Evolutionary conservation across 2,888 invertebrate species (phyloP).

Genomic region (Altica lythri): DNA sequence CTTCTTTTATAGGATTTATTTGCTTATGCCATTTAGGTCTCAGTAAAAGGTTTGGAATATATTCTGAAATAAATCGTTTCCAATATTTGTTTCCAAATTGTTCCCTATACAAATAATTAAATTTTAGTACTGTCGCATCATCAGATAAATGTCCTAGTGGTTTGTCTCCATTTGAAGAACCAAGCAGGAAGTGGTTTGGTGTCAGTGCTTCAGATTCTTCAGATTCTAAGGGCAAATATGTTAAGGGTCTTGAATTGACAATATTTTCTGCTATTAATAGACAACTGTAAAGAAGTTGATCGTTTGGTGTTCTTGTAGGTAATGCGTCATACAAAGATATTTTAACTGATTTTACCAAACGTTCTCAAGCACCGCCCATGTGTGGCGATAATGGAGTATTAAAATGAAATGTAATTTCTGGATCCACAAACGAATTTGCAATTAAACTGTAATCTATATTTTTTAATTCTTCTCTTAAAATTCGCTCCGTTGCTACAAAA

Average conservation of each 20-base stretch:
- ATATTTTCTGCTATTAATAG: slow-evolving; percentile 23
- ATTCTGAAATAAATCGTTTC: no score
- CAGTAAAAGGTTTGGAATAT: no score
- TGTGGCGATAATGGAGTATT: slow-evolving; percentile 19
- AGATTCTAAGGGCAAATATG: slow-evolving; percentile 23
- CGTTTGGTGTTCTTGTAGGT: slow-evolving; percentile 17
- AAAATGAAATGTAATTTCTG: slow-evolving; percentile 20
- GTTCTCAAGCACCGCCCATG: slow-evolving; percentile 21
- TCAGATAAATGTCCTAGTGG: slow-evolving; percentile 12
- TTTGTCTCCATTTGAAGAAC: slow-evolving; percentile 14
- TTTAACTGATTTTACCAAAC: slow-evolving; percentile 21
- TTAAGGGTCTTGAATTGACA: slow-evolving; percentile 26
- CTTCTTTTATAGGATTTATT: no score
- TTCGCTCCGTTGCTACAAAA: slow-evolving; percentile 12
- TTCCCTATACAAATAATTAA: slow-evolving; percentile 13
- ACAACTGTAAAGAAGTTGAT: slow-evolving; percentile 7
- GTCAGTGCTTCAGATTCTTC: slow-evolving; percentile 17
- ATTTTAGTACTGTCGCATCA: slow-evolving; percentile 12
- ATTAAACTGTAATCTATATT: slow-evolving; percentile 12
- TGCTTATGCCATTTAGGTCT: no score
- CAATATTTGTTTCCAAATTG: no score
- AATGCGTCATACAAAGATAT: slow-evolving; percentile 20
- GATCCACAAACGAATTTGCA: slow-evolving; percentile 11
- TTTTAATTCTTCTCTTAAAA: slow-evolving; percentile 7
- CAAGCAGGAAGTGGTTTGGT: slow-evolving; percentile 14